Conservation (phyloP, 2,888 invertebrate genomes). For the Pseudoips prasinana region DNA sequence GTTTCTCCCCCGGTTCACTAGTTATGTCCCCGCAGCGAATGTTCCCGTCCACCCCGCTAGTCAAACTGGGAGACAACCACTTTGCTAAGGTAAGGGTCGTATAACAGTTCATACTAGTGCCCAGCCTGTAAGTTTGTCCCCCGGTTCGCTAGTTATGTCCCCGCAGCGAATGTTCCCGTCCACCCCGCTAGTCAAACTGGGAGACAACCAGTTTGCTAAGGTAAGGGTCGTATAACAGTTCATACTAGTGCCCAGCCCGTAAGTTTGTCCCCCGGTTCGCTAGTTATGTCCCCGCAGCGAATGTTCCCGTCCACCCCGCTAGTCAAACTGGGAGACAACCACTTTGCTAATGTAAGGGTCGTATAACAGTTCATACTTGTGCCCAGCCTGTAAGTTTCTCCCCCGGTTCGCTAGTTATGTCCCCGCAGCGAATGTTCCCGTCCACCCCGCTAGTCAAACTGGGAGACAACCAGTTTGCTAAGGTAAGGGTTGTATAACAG, state of each 20-base stretch:
- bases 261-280: slow-evolving; percentile 94
- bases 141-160: slow-evolving; percentile 97
- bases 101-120: no score
- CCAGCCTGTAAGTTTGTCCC: slow-evolving; percentile 96
- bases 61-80: slow-evolving; percentile 97
- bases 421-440: slow-evolving; percentile 96
- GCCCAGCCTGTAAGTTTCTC: slow-evolving; percentile 98
- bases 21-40: slow-evolving; percentile 97
- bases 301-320: slow-evolving; percentile 99
- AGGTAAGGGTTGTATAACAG: no score
- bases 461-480: slow-evolving; percentile 97
- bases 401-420: slow-evolving; percentile 96
- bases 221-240: no score
- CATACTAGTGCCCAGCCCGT: slow-evolving; percentile 99
- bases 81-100: slow-evolving; percentile 98
- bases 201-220: slow-evolving; percentile 97
- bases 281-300: slow-evolving; percentile 96
- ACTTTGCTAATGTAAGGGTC: slow-evolving; percentile 92
- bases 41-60: slow-evolving; percentile 99
- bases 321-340: slow-evolving; percentile 97
- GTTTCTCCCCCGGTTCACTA: slow-evolving; percentile 93
- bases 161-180: slow-evolving; percentile 97
- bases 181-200: slow-evolving; percentile 98
- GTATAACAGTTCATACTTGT: no score
- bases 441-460: slow-evolving; percentile 98